These are phyloP conservation scores for Drosophila picticornis DNA, from an alignment of 2,888 invertebrate species.

Conservation along the genomic window DNA sequence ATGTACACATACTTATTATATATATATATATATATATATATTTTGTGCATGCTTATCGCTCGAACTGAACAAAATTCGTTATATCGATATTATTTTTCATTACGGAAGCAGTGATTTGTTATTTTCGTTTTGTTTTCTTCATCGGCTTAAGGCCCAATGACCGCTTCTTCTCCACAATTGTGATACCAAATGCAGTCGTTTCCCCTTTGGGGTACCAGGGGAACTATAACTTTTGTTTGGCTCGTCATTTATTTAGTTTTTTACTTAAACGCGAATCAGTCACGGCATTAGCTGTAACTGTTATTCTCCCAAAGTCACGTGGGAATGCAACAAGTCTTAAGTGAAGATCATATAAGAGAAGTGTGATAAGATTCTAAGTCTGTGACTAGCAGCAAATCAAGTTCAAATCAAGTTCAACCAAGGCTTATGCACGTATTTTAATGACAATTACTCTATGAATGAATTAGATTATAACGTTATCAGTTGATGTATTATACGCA, in stretches of 20 bases:
- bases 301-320: slow-evolving; percentile 1
- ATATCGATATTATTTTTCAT: slow-evolving; percentile 31
- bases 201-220: background rate
- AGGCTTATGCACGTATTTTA: background rate
- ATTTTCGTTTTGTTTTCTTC: slow-evolving; percentile 42
- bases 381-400: slow-evolving; percentile 1
- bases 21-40: background rate
- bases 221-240: background rate
- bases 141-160: slow-evolving; percentile 3
- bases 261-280: background rate
- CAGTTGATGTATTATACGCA: background rate
- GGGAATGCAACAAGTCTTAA: slow-evolving; percentile 1
- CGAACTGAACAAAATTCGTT: slow-evolving; percentile 24
- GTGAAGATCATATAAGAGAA: background rate
- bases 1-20: background rate
- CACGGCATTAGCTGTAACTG: background rate
- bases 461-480: slow-evolving; percentile 3
- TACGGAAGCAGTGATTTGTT: slow-evolving; percentile 67
- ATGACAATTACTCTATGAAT: slow-evolving; percentile 2
- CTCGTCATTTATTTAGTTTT: background rate
- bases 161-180: slow-evolving; percentile 2
- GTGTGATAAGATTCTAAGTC: background rate
- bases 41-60: slow-evolving; percentile 24
- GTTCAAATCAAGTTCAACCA: slow-evolving; percentile 7
- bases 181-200: slow-evolving; percentile 6